Evolutionary conservation across 2,797 vertebrate genomes (phyloP).

Genomic region (Falco concolor): DNA sequence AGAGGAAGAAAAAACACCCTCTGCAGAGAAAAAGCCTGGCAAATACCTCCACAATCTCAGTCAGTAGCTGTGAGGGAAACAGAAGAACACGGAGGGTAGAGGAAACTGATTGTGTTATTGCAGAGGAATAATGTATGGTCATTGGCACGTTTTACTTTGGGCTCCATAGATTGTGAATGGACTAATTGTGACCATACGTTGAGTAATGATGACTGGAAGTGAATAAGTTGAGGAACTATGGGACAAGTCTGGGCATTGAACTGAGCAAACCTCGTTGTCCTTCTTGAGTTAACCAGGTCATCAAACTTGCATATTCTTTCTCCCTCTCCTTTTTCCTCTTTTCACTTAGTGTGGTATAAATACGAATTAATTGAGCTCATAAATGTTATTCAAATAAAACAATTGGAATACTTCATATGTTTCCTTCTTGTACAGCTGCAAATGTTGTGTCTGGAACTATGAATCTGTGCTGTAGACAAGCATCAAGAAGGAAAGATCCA

Average conservation of each 20-base stretch:
- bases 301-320: slow-evolving; percentile 41
- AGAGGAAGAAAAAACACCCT: slow-evolving; percentile 58
- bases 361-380: slow-evolving; percentile 54
- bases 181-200: slow-evolving; percentile 1
- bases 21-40: not conserved
- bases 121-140: not conserved
- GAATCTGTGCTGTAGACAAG: slow-evolving; percentile 62
- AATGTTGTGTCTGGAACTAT: slow-evolving; percentile 58
- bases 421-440: slow-evolving; percentile 59
- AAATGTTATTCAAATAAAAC: slow-evolving; percentile 62
- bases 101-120: slow-evolving; percentile 2
- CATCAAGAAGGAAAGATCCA: slow-evolving; percentile 53
- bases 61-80: not conserved
- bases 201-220: slow-evolving; percentile 39
- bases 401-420: slow-evolving; percentile 56
- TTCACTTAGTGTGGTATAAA: slow-evolving; percentile 54
- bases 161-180: slow-evolving; percentile 37
- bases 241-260: slow-evolving; percentile 50
- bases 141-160: not conserved
- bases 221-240: slow-evolving; percentile 48
- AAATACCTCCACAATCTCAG: slow-evolving; percentile 56
- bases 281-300: slow-evolving; percentile 49
- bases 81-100: not conserved
- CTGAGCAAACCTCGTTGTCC: slow-evolving; percentile 25
- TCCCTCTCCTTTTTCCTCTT: slow-evolving; percentile 54